A percentile compares a stretch with the other conserved stretches of the same genome.
These are phyloP conservation scores for Punctoribates punctum DNA, from an alignment of 2,888 invertebrate genomes.

Conservation along the genomic window DNA sequence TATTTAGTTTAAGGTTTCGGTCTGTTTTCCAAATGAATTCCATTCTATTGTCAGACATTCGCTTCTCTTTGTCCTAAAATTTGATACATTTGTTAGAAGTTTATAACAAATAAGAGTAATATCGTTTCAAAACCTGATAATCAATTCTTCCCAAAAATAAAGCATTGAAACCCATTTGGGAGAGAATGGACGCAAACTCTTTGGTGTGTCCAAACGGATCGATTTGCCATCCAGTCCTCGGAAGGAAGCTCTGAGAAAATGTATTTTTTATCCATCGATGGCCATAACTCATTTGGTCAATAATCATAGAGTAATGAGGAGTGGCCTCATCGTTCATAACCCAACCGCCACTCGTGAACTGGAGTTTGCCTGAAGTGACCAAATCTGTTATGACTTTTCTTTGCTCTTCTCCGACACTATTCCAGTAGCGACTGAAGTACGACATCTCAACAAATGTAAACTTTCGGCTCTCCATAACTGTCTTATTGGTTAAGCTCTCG, in stretches of 20 bases:
- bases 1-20: conserved; percentile 55
- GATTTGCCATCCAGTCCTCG: conserved; percentile 59
- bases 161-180: conserved; percentile 51
- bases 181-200: conserved; percentile 58
- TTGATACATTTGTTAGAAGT: too few species aligned
- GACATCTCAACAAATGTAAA: conserved; percentile 85
- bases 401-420: conserved; percentile 52
- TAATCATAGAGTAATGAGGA: conserved; percentile 15
- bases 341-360: conserved; percentile 58
- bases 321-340: conserved; percentile 53
- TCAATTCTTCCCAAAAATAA: conserved; percentile 54
- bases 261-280: background rate
- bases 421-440: conserved; percentile 83
- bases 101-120: too few species aligned
- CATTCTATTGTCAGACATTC: conserved; percentile 62
- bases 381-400: background rate
- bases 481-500: conserved; percentile 66
- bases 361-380: conserved; percentile 52
- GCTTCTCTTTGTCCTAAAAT: conserved; percentile 60
- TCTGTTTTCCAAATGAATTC: conserved; percentile 80
- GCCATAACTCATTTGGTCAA: conserved; percentile 16
- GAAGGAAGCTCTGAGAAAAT: conserved; percentile 54
- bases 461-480: conserved; percentile 53
- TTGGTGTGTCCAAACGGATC: conserved; percentile 82
- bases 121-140: conserved; percentile 49